A percentile compares a stretch with the other conserved stretches of the same genome.
Evolutionary conservation across 2,888 invertebrate species (phyloP).

Genomic region (Drosophila mimica): DNA sequence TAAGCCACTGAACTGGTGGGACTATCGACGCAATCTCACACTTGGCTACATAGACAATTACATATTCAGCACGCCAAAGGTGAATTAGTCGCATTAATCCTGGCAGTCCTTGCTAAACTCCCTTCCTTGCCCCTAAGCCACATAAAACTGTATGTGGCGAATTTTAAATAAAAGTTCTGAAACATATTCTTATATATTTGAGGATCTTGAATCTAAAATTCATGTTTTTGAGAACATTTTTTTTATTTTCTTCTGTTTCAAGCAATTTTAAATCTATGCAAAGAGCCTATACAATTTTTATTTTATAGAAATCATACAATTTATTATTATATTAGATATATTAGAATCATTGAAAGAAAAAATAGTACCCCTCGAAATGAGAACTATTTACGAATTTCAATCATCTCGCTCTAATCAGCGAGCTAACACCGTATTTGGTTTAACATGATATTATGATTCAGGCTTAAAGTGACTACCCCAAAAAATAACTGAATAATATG

Average conservation of each 20-base stretch:
- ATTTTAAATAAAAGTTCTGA: background rate
- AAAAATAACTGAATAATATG: slow-evolving; percentile 5
- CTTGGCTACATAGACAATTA: slow-evolving; percentile 79
- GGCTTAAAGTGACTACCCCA: slow-evolving; percentile 6
- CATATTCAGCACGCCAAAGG: slow-evolving; percentile 77
- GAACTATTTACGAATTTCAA: background rate
- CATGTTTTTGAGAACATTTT: background rate
- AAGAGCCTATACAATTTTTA: slow-evolving; percentile 7
- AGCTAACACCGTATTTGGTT: slow-evolving; percentile 4
- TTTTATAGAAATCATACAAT: slow-evolving; percentile 10
- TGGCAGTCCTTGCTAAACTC: slow-evolving; percentile 13
- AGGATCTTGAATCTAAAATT: background rate
- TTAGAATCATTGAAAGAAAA: background rate
- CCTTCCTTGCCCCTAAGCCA: slow-evolving; percentile 66
- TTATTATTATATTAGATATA: background rate
- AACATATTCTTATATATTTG: background rate
- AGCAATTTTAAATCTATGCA: slow-evolving; percentile 10
- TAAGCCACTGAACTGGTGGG: slow-evolving; percentile 64
- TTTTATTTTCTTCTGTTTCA: slow-evolving; percentile 1
- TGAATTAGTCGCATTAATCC: slow-evolving; percentile 40
- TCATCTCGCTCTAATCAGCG: background rate
- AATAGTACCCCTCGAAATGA: background rate
- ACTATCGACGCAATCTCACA: slow-evolving; percentile 80
- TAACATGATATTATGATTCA: slow-evolving; percentile 10
- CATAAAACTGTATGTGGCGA: background rate